Evolutionary conservation across 2,888 invertebrate genomes (phyloP), one percentile per base, ranked within the genome.

Genomic region (Troilus luridus): DNA sequence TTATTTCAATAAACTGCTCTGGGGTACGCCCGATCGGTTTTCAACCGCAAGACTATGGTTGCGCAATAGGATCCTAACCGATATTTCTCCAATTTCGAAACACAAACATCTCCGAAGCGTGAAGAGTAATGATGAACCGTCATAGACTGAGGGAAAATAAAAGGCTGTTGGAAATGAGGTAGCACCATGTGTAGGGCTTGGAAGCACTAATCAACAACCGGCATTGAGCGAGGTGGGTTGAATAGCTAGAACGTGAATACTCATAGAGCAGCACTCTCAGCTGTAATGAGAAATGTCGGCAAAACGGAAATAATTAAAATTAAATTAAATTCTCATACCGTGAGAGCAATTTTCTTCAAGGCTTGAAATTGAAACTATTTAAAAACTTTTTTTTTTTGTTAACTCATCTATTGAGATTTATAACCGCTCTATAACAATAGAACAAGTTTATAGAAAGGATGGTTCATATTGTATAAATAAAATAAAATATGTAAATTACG

Each of bases 11-110:
- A 24, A 67, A 67, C 2, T 12, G 24, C 14, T 67, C 14, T 21
- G 41, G 17, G 60, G 60, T 62, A 77, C 72, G 72, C 27, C 72
- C 72, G 72, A 77, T 41, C 27, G 72, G 17, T 77, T 77, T 41
- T 17, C 17, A 77, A 77, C 72, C 72, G 41, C 72, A 77, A 72
- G 12, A 12, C 27, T 0, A 8, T 41, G 0, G 27, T 77, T 77
- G 19, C 72, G 17, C 27, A 77, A 77, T 17, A 2, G 0, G 6
- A 77, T 77, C 17, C 8, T 41, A 27, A 77, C 72, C 72, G 41
- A 77, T 77, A 77, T 41, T 77, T 41, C 72, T 41, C 27, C 2
- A 77, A 77, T 77, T 77, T 77, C 72, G 12, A 77, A 77, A 77
- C 72, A 41, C 27, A 41, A 19, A 77, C 41, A 77, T 77, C 41